Percentiles rank a stretch among this genome's conserved stretches.
Conservation (phyloP, 2,113 vertebrate genomes). For the Alligator sinensis region DNA sequence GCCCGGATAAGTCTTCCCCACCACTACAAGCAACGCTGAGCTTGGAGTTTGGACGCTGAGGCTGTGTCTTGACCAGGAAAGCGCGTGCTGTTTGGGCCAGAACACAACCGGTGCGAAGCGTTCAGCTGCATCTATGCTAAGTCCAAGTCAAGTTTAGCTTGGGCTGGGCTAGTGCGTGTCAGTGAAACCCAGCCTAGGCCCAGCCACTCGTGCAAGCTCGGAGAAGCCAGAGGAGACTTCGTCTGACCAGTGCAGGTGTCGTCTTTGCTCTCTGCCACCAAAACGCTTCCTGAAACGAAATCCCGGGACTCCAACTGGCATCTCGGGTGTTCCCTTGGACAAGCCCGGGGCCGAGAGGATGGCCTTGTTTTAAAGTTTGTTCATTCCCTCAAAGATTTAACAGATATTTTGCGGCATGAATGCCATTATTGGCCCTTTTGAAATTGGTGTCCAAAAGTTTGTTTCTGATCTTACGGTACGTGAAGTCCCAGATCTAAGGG, state of each 20-base stretch:
- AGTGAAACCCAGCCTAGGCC: background rate
- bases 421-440: slow-evolving; percentile 16
- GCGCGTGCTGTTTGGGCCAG: background rate
- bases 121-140: background rate
- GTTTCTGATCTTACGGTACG: slow-evolving; percentile 60
- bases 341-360: background rate
- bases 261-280: background rate
- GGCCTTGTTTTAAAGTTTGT: slow-evolving; percentile 25
- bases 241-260: background rate
- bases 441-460: slow-evolving; percentile 56
- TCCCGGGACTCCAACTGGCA: background rate
- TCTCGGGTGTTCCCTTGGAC: background rate
- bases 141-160: background rate
- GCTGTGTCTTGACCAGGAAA: background rate
- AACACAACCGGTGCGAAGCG: background rate
- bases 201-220: background rate
- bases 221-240: background rate
- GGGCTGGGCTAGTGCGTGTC: background rate
- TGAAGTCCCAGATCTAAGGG: slow-evolving; percentile 58
- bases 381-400: background rate
- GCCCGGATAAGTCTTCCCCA: background rate
- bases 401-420: slow-evolving; percentile 29
- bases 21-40: background rate
- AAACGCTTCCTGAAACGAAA: background rate
- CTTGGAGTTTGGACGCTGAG: accelerated